Conservation (phyloP, 1,140 invertebrate genomes). For the Cydia amplana region DNA sequence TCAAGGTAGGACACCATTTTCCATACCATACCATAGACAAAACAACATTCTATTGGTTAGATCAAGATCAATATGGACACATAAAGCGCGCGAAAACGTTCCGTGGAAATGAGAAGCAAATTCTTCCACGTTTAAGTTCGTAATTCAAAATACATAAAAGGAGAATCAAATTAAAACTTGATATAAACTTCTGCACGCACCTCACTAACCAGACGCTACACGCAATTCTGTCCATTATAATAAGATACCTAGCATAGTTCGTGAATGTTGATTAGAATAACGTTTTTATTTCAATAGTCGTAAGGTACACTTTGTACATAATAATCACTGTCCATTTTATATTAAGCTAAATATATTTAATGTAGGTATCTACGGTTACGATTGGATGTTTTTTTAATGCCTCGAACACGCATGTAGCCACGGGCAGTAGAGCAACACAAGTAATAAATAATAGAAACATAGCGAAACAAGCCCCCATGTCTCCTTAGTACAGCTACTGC, state of each 20-base stretch:
- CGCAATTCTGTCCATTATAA: constrained; percentile 78
- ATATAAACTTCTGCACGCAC: constrained; percentile 45
- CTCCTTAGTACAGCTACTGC: neutral
- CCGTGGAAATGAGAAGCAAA: neutral
- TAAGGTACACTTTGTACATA: constrained; percentile 61
- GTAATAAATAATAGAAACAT: constrained; percentile 13
- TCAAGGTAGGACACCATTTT: neutral
- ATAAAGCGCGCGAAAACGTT: neutral
- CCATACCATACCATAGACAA: neutral
- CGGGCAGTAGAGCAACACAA: neutral
- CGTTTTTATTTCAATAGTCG: constrained; percentile 48
- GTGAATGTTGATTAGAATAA: constrained; percentile 52
- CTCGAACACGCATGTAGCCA: constrained; percentile 15
- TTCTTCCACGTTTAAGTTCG: neutral
- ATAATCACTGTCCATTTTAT: constrained; percentile 69
- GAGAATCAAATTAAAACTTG: neutral
- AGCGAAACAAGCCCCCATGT: neutral
- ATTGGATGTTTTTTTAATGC: constrained; percentile 26
- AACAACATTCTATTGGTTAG: neutral
- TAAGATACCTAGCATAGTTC: constrained; percentile 62
- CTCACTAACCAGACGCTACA: constrained; percentile 68
- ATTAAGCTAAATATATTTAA: constrained; percentile 50
- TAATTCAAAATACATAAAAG: neutral
- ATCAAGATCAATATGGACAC: neutral
- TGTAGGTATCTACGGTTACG: neutral